phyloP scores from a whole-genome alignment of 2,888 invertebrate species.

The Gymnosoma rotundatum region DNA sequence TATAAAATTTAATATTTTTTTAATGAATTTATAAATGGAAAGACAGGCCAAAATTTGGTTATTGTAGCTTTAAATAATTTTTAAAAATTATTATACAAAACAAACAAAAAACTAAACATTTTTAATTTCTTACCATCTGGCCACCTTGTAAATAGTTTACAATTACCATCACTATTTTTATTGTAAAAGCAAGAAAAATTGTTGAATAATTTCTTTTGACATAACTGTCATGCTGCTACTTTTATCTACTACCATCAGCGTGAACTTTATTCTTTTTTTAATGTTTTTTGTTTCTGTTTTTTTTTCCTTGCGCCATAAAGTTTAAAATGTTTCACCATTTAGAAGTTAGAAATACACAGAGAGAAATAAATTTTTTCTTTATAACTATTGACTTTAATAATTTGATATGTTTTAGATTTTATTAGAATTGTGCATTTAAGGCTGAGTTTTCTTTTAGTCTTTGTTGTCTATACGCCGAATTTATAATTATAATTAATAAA shows the following conservation, averaged over 20 bases:
- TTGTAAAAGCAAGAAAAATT: slow-evolving; percentile 70
- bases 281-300: slow-evolving; percentile 16
- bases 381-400: neutral
- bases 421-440: too few species aligned
- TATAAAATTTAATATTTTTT: too few species aligned
- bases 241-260: slow-evolving; percentile 12
- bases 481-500: too few species aligned
- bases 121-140: neutral
- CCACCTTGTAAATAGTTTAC: slow-evolving; percentile 17
- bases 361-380: neutral
- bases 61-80: too few species aligned
- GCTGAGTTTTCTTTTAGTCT: too few species aligned
- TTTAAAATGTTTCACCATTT: slow-evolving; percentile 23
- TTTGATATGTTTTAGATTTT: too few species aligned
- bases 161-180: slow-evolving; percentile 37
- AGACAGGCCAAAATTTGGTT: too few species aligned
- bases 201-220: slow-evolving; percentile 73
- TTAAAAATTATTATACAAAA: too few species aligned
- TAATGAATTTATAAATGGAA: too few species aligned
- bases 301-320: neutral
- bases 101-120: too few species aligned
- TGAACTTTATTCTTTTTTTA: slow-evolving; percentile 15
- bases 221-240: slow-evolving; percentile 59
- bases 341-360: slow-evolving; percentile 16
- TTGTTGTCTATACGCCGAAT: too few species aligned